Conservation (phyloP, 2,797 vertebrate genomes). For the Diplodus puntazzo region DNA sequence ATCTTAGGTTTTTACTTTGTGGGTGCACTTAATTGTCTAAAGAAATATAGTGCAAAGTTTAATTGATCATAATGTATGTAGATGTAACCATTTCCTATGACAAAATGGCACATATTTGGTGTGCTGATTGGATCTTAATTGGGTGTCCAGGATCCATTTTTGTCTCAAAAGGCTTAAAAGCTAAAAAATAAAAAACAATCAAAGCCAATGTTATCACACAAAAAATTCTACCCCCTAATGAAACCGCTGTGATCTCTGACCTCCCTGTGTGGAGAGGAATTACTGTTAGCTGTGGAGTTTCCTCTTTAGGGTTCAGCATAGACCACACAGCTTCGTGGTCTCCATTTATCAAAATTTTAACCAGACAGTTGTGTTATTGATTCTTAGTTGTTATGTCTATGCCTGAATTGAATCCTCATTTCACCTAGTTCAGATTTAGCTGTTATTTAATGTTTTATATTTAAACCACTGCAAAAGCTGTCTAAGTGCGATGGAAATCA, state of each 20-base stretch:
- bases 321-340: not conserved
- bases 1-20: not conserved
- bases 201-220: not conserved
- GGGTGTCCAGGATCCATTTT: not conserved
- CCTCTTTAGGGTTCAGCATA: not conserved
- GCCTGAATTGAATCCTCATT: not conserved
- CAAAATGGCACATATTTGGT: not conserved
- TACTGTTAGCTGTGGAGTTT: not conserved
- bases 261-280: constrained; percentile 12
- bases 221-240: not conserved
- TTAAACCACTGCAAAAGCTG: not conserved
- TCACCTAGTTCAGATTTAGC: not conserved
- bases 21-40: not conserved
- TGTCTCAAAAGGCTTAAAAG: not conserved
- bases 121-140: not conserved
- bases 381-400: not conserved
- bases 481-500: not conserved
- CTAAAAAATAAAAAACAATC: not conserved
- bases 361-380: not conserved
- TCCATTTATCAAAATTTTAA: not conserved
- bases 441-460: not conserved
- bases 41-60: not conserved
- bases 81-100: not conserved
- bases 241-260: not conserved
- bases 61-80: not conserved